phyloP scores from a whole-genome alignment of 92 coral and sea anemone genomes.

The Umimayanthus kanabou region DNA sequence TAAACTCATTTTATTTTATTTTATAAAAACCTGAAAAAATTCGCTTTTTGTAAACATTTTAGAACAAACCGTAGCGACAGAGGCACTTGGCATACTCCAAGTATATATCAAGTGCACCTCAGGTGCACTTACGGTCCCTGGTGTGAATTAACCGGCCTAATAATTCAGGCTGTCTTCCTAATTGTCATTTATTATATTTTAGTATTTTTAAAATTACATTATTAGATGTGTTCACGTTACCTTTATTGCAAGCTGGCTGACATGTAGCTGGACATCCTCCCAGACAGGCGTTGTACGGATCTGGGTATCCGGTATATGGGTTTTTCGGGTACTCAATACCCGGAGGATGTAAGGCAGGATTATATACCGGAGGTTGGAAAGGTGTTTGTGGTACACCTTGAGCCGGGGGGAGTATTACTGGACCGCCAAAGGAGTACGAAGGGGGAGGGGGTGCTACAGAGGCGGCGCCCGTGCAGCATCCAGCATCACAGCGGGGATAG shows the following conservation, averaged over 20 bases:
- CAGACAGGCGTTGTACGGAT: conserved; percentile 52
- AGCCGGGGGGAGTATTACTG: conserved; percentile 42
- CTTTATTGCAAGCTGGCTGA: conserved; percentile 70
- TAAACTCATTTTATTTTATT: too few species aligned
- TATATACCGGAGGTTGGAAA: conserved; percentile 20
- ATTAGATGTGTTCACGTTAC: conserved; percentile 17
- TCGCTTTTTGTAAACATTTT: too few species aligned
- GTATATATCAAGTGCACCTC: too few species aligned
- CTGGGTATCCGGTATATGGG: conserved; percentile 38
- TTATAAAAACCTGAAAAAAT: too few species aligned
- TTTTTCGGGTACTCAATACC: conserved; percentile 22
- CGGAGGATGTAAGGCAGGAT: conserved; percentile 30
- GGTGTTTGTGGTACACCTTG: conserved; percentile 30
- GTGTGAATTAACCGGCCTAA: too few species aligned
- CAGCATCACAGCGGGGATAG: conserved; percentile 86
- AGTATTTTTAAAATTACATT: too few species aligned
- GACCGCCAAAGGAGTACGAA: conserved; percentile 36
- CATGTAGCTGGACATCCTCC: conserved; percentile 71
- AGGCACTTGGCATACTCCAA: too few species aligned
- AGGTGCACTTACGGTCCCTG: too few species aligned
- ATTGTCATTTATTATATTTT: too few species aligned
- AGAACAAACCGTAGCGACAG: too few species aligned
- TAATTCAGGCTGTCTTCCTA: too few species aligned
- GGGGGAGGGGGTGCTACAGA: conserved; percentile 49
- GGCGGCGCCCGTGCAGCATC: conserved; percentile 72